A percentile compares a stretch with the other conserved stretches of the same genome.
These are phyloP conservation scores for Melanotaenia parkinsoni DNA, from an alignment of 2,797 vertebrate genomes.

Conservation along the genomic window DNA sequence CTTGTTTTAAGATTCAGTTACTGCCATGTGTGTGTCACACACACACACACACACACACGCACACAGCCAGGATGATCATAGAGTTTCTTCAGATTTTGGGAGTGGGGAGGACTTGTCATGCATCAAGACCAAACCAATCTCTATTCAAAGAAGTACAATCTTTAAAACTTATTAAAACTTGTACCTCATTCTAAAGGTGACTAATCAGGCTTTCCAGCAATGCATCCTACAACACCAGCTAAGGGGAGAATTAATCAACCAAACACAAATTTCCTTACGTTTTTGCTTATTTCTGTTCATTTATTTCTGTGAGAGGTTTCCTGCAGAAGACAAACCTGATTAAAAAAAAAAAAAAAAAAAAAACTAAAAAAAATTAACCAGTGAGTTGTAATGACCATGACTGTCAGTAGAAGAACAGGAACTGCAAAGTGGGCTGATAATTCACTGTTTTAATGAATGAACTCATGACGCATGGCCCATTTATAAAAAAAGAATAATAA, in stretches of 20 bases:
- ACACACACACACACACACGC: too few relatives aligned
- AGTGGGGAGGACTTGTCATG: too few relatives aligned
- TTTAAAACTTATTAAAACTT: too few relatives aligned
- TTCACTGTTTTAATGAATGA: background rate
- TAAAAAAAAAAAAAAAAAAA: too few relatives aligned
- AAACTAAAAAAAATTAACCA: background rate
- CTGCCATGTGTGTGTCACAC: too few relatives aligned
- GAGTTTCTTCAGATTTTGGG: too few relatives aligned
- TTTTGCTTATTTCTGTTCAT: too few relatives aligned
- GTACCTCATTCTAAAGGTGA: background rate
- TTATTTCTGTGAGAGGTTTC: background rate
- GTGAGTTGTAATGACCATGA: background rate
- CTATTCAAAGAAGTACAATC: background rate
- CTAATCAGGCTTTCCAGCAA: background rate
- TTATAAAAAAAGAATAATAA: background rate
- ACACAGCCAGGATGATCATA: too few relatives aligned
- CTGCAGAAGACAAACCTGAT: background rate
- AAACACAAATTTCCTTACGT: background rate
- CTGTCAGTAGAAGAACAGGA: background rate
- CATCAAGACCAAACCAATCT: background rate
- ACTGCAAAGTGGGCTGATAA: background rate
- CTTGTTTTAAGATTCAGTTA: too few relatives aligned
- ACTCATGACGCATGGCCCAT: background rate
- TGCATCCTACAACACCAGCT: background rate
- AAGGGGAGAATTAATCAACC: background rate